phyloP scores from a whole-genome alignment of 1,140 invertebrate genomes.

The Dinoponera quadriceps region DNA sequence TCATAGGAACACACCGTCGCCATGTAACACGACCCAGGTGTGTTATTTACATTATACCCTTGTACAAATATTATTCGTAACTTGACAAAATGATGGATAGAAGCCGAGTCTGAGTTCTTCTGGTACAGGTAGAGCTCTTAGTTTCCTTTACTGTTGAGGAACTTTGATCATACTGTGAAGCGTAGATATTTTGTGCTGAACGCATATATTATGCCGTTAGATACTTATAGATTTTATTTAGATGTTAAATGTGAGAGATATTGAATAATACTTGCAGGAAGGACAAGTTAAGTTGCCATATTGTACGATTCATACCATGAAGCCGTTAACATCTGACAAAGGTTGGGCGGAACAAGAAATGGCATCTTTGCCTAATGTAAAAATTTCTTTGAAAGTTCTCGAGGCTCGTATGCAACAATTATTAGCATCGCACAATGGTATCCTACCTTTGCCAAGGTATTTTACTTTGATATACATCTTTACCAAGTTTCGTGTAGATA shows the following conservation, averaged over 20 bases:
- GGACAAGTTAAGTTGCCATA: conserved; percentile 86
- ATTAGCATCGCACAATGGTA: conserved; percentile 89
- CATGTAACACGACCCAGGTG: conserved; percentile 83
- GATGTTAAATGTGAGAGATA: not conserved
- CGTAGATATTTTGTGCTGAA: conserved; percentile 70
- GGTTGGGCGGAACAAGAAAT: conserved; percentile 92
- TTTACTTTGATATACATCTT: conserved; percentile 34
- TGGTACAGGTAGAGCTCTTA: conserved; percentile 76
- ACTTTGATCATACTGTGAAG: conserved; percentile 79
- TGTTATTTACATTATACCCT: conserved; percentile 36
- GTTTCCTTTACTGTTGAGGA: conserved; percentile 75
- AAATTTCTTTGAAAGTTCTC: conserved; percentile 89
- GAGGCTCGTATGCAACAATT: conserved; percentile 88
- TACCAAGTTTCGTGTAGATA: not conserved
- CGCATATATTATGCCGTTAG: not conserved
- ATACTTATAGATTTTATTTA: conserved; percentile 1
- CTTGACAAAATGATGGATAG: conserved; percentile 67
- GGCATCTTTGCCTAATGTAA: conserved; percentile 90
- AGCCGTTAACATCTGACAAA: conserved; percentile 85
- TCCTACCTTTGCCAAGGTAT: conserved; percentile 90
- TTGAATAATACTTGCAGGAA: conserved; percentile 80
- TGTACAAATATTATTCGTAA: not conserved
- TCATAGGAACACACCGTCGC: conserved; percentile 86
- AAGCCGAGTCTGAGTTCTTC: conserved; percentile 76
- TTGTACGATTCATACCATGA: conserved; percentile 88